Conservation (phyloP, 2,113 vertebrate genomes). For the Tretioscincus oriximinensis region DNA sequence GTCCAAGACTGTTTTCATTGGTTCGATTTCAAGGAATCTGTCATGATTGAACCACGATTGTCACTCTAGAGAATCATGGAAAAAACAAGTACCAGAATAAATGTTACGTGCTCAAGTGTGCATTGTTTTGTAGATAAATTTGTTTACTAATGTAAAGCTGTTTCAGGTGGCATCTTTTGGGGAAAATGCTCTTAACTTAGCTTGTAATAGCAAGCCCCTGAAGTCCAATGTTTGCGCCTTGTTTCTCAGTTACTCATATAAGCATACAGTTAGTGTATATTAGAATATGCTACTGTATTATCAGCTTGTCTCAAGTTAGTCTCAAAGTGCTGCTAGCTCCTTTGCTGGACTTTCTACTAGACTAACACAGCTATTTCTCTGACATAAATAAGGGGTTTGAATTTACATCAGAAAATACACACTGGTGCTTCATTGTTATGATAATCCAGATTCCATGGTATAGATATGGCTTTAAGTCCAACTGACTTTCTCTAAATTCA, state of each 20-base stretch:
- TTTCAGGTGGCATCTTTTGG: not conserved
- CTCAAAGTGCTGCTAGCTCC: too few relatives aligned
- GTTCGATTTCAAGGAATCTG: not conserved
- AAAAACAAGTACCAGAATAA: not conserved
- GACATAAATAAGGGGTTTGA: not conserved
- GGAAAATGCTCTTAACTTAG: not conserved
- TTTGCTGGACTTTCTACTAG: too few relatives aligned
- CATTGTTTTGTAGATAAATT: not conserved
- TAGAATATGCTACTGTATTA: too few relatives aligned
- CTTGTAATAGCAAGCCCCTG: not conserved
- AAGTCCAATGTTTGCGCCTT: not conserved
- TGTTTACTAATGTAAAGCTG: not conserved
- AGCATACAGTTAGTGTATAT: too few relatives aligned
- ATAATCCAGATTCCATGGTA: not conserved
- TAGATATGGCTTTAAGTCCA: not conserved
- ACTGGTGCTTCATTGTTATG: not conserved
- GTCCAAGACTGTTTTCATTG: not conserved
- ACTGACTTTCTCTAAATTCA: not conserved
- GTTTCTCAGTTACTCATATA: too few relatives aligned
- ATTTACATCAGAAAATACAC: not conserved
- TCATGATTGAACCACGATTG: not conserved
- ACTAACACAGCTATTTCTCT: too few relatives aligned
- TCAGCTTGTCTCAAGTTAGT: too few relatives aligned
- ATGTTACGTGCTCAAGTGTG: not conserved
- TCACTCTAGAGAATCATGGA: not conserved